Conservation (phyloP, 2,113 vertebrate species). For the Globicephala melas region DNA sequence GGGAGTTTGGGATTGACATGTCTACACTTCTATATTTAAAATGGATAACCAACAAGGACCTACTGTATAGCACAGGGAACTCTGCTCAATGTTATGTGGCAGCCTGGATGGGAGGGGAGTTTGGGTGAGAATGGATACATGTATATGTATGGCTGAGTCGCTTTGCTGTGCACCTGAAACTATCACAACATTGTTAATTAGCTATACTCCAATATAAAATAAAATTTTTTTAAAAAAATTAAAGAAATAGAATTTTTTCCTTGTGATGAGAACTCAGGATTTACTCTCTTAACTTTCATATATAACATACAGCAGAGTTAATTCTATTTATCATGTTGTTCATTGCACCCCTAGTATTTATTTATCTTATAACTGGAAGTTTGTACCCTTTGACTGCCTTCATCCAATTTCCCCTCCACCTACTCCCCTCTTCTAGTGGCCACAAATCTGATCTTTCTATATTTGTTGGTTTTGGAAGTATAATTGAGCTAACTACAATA, state of each 20-base stretch:
- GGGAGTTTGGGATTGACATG: too few species aligned
- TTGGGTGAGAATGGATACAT: too few species aligned
- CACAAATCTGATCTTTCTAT: neutral
- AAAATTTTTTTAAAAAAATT: neutral
- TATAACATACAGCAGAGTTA: neutral
- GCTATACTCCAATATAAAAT: too few species aligned
- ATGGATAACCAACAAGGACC: too few species aligned
- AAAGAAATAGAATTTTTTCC: neutral
- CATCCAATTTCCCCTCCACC: neutral
- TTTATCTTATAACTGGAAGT: neutral
- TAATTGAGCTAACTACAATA: neutral
- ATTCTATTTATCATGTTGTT: neutral
- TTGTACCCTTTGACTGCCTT: neutral
- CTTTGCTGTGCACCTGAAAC: too few species aligned
- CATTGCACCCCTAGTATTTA: neutral
- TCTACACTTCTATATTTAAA: too few species aligned
- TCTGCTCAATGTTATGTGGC: too few species aligned
- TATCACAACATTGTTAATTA: too few species aligned
- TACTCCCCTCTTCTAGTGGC: too few species aligned
- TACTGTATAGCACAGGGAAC: too few species aligned
- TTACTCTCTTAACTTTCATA: neutral
- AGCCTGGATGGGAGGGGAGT: too few species aligned
- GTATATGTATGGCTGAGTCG: too few species aligned
- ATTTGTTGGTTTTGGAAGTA: neutral
- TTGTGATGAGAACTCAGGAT: neutral